These are phyloP conservation scores for Meloidogyne exigua DNA, from an alignment of 1,140 invertebrate genomes.

Conservation along the genomic window DNA sequence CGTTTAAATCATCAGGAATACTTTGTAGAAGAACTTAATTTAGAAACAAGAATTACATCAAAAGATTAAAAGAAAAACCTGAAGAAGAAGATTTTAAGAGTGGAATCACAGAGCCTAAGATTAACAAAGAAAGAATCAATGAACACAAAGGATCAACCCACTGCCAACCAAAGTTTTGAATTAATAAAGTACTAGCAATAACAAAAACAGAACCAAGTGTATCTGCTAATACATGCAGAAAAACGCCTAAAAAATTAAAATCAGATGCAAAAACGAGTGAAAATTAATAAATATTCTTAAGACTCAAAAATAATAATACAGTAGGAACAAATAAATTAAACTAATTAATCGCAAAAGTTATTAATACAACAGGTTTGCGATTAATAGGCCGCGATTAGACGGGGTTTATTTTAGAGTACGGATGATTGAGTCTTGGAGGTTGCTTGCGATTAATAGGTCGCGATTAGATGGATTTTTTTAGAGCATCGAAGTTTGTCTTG, in stretches of 20 bases:
- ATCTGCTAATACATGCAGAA: slow-evolving; percentile 71
- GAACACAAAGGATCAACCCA: slow-evolving; percentile 73
- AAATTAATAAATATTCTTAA: too few relatives aligned
- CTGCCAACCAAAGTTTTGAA: slow-evolving; percentile 70
- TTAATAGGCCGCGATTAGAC: too few relatives aligned
- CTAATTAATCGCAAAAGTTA: too few relatives aligned
- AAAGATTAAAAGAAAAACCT: slow-evolving; percentile 55
- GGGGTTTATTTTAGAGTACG: too few relatives aligned
- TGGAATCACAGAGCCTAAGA: slow-evolving; percentile 69
- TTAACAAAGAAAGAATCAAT: slow-evolving; percentile 70
- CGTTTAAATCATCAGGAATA: slow-evolving; percentile 52
- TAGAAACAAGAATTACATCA: slow-evolving; percentile 50
- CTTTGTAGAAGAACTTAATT: slow-evolving; percentile 64
- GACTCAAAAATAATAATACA: too few relatives aligned
- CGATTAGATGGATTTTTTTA: too few relatives aligned
- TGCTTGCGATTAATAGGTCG: too few relatives aligned
- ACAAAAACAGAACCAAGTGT: slow-evolving; percentile 72
- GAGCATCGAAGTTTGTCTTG: too few relatives aligned
- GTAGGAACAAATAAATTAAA: too few relatives aligned
- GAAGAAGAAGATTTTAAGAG: slow-evolving; percentile 18
- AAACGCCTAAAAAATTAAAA: slow-evolving; percentile 67
- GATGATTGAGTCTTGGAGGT: too few relatives aligned
- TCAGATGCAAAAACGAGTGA: too few relatives aligned
- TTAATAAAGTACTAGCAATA: slow-evolving; percentile 70
- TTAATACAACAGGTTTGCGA: too few relatives aligned